phyloP scores from a whole-genome alignment of 2,797 vertebrate genomes.

The Clamator glandarius region DNA sequence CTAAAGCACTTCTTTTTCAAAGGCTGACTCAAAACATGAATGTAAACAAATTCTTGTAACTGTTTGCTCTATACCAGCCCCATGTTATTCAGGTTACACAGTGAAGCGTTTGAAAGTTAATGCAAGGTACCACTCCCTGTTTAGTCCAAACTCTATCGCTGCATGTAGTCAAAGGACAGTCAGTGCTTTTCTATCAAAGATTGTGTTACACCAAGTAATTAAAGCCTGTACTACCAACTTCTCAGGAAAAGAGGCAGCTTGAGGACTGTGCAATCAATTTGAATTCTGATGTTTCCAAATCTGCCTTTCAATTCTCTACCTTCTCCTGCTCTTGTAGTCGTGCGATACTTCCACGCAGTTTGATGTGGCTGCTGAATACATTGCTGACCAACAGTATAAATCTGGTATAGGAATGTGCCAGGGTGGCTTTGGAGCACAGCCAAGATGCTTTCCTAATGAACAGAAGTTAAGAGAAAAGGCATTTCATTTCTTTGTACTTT shows the following conservation, averaged over 20 bases:
- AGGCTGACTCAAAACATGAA: not conserved
- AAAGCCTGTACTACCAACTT: not conserved
- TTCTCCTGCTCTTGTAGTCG: not conserved
- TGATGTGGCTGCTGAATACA: not conserved
- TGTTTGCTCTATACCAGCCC: not conserved
- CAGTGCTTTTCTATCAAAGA: not conserved
- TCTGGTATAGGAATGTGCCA: not conserved
- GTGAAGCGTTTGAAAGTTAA: not conserved
- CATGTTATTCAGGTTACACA: accelerated
- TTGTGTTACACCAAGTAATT: not conserved
- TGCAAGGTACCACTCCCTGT: accelerated
- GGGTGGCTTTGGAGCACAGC: not conserved
- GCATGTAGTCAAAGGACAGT: not conserved
- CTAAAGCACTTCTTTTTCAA: not conserved
- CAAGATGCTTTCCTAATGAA: not conserved
- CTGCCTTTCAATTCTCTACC: not conserved
- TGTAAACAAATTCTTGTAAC: not conserved
- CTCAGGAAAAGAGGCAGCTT: not conserved
- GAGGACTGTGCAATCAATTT: not conserved
- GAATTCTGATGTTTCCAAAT: not conserved
- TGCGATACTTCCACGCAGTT: not conserved
- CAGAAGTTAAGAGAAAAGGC: not conserved
- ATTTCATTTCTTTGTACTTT: not conserved
- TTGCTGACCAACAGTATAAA: not conserved
- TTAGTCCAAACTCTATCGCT: not conserved